Evolutionary conservation across 1,140 invertebrate species (phyloP).

Genomic region (Drosophila pandora): DNA sequence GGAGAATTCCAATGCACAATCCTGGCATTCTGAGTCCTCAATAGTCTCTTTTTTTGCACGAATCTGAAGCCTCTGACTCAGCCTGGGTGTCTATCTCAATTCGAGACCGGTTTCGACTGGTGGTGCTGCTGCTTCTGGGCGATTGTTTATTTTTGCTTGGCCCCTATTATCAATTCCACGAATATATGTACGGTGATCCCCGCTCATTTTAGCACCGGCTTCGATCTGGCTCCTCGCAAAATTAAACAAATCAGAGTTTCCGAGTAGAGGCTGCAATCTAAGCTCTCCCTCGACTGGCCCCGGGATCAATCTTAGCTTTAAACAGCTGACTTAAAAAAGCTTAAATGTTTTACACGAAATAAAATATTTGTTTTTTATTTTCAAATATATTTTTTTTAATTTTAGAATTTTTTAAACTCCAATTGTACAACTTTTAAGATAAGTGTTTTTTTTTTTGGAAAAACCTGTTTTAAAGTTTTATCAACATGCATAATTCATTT

Average conservation of each 20-base stretch:
- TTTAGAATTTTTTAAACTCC: too few species aligned
- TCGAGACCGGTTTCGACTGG: slow-evolving; percentile 11
- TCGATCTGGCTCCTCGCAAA: slow-evolving; percentile 12
- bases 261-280: not conserved
- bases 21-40: slow-evolving; percentile 19
- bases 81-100: slow-evolving; percentile 21
- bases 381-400: too few species aligned
- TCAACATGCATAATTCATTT: not conserved
- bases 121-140: not conserved
- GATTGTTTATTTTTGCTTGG: slow-evolving; percentile 36
- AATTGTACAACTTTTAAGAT: too few species aligned
- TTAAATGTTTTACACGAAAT: slow-evolving; percentile 9
- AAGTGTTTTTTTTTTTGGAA: not conserved
- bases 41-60: not conserved
- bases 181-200: slow-evolving; percentile 6
- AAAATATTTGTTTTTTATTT: not conserved
- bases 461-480: not conserved
- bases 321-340: slow-evolving; percentile 29
- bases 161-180: slow-evolving; percentile 13
- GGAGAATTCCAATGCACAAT: slow-evolving; percentile 19
- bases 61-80: slow-evolving; percentile 40
- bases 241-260: slow-evolving; percentile 11
- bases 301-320: not conserved
- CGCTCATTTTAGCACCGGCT: slow-evolving; percentile 19
- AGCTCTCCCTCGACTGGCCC: not conserved